Conservation (phyloP, 2,888 invertebrate genomes). For the Clunio marinus region DNA sequence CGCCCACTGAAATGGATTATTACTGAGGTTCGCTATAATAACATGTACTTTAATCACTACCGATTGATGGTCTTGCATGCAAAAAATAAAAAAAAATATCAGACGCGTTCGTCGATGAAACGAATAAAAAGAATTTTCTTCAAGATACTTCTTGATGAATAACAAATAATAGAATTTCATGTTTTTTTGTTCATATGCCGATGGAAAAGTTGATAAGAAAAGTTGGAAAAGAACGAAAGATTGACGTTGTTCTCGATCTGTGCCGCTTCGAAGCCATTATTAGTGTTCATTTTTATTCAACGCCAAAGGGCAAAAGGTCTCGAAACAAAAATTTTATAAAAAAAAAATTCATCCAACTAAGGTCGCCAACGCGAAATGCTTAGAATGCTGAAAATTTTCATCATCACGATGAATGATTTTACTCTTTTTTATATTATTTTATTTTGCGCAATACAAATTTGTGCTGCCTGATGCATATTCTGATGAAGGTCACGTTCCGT, state of each 20-base stretch:
- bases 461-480: neutral
- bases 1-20: slow-evolving; percentile 7
- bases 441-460: neutral
- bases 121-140: no score
- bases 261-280: neutral
- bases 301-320: slow-evolving; percentile 22
- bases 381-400: no score
- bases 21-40: neutral
- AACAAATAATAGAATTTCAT: slow-evolving; percentile 21
- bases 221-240: no score
- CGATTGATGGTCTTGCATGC: neutral
- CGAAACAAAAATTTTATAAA: no score
- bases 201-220: neutral
- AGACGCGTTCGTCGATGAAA: no score
- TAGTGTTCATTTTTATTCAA: slow-evolving; percentile 15
- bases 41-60: slow-evolving; percentile 20
- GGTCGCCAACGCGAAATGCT: slow-evolving; percentile 4
- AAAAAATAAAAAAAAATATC: neutral
- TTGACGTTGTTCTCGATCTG: slow-evolving; percentile 6
- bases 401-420: no score
- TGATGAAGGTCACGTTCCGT: neutral
- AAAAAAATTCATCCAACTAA: neutral
- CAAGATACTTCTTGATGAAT: neutral
- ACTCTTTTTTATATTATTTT: neutral
- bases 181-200: no score